These are phyloP conservation scores for Papilio demoleus DNA, from an alignment of 2,888 invertebrate genomes.

Conservation along the genomic window DNA sequence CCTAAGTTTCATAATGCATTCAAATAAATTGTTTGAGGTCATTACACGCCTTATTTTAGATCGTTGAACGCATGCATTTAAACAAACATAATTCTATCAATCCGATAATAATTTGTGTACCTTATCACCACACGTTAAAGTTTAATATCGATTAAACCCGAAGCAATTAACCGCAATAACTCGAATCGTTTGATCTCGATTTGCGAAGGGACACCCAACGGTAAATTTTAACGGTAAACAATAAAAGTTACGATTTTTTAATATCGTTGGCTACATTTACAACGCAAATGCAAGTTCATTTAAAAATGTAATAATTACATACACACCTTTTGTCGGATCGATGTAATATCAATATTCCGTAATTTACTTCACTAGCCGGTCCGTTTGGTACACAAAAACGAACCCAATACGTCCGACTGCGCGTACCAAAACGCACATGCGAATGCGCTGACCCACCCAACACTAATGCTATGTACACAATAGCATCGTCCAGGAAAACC, in stretches of 20 bases:
- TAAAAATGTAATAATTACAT: background rate
- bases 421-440: constrained; percentile 51
- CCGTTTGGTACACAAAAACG: constrained; percentile 37
- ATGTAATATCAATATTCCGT: background rate
- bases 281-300: constrained; percentile 24
- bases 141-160: constrained; percentile 25
- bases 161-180: constrained; percentile 45
- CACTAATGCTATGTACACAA: constrained; percentile 65
- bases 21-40: constrained; percentile 46
- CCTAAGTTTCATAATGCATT: constrained; percentile 8
- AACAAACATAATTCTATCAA: constrained; percentile 1
- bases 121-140: constrained; percentile 38
- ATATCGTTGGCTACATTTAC: constrained; percentile 14
- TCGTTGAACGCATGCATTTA: constrained; percentile 45
- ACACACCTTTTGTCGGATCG: background rate
- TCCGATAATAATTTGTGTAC: background rate
- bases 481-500: constrained; percentile 68
- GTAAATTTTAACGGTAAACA: constrained; percentile 67
- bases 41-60: constrained; percentile 51
- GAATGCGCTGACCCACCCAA: constrained; percentile 62
- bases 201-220: constrained; percentile 75
- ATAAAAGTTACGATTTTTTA: constrained; percentile 31
- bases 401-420: constrained; percentile 36
- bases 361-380: constrained; percentile 5
- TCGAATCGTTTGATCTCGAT: constrained; percentile 57